Percentiles rank a stretch among this genome's conserved stretches.
Evolutionary conservation across 2,888 invertebrate species (phyloP).

Genomic region (Calliphora vomitoria): DNA sequence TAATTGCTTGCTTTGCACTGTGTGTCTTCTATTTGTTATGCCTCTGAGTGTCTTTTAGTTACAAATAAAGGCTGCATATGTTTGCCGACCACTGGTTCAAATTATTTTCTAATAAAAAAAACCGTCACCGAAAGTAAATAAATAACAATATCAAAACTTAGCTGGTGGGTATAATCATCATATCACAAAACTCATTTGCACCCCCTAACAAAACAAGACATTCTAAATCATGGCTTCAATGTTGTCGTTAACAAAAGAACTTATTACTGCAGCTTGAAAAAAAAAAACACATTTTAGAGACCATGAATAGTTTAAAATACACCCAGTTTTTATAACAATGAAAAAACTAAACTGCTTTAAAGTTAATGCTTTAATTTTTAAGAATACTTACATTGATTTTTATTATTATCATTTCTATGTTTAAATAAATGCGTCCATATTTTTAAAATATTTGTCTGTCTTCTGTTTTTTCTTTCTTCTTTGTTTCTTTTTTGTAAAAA

Average conservation of each 20-base stretch:
- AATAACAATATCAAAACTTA: too few species aligned
- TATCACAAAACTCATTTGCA: slow-evolving; percentile 40
- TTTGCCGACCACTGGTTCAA: too few species aligned
- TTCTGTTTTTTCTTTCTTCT: slow-evolving; percentile 71
- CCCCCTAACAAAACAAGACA: neutral
- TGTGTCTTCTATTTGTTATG: too few species aligned
- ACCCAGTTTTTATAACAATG: slow-evolving; percentile 17
- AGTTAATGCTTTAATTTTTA: slow-evolving; percentile 61
- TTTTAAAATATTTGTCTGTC: slow-evolving; percentile 73
- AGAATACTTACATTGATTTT: slow-evolving; percentile 50
- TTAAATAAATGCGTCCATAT: slow-evolving; percentile 72
- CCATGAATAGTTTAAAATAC: slow-evolving; percentile 33
- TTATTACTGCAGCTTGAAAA: slow-evolving; percentile 46
- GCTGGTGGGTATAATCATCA: slow-evolving; percentile 35
- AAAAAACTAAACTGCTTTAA: slow-evolving; percentile 45
- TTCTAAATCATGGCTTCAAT: slow-evolving; percentile 59
- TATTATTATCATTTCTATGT: slow-evolving; percentile 60
- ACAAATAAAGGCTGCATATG: too few species aligned
- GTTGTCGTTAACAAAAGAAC: slow-evolving; percentile 38
- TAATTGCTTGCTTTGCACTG: too few species aligned
- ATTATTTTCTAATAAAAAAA: too few species aligned
- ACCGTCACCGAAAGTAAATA: too few species aligned
- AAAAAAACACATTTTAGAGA: slow-evolving; percentile 36
- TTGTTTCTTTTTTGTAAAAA: slow-evolving; percentile 65
- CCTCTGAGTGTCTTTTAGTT: too few species aligned